Evolutionary conservation across 2,113 vertebrate genomes (phyloP).

Genomic region (Gadus macrocephalus): DNA sequence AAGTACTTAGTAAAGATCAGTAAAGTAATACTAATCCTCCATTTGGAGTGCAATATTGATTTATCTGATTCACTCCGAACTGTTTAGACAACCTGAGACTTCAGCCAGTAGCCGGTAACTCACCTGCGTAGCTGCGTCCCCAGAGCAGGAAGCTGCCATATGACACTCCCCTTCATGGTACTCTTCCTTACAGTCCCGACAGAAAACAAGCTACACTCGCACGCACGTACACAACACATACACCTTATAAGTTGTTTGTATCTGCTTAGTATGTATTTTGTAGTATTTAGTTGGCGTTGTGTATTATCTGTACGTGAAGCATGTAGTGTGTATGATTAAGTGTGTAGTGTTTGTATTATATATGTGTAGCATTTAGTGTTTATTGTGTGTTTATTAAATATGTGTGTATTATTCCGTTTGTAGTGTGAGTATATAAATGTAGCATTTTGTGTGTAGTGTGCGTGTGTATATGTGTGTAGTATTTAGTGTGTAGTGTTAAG

Average conservation of each 20-base stretch:
- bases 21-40: too few species aligned
- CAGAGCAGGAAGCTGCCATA: not conserved
- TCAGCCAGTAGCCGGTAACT: not conserved
- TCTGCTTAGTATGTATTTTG: too few species aligned
- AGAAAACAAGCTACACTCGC: slow-evolving; percentile 77
- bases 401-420: not conserved
- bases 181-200: slow-evolving; percentile 78
- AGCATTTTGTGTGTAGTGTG: not conserved
- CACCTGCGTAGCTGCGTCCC: slow-evolving; percentile 50
- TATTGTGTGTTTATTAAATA: not conserved
- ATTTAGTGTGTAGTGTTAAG: not conserved
- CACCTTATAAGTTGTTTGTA: not conserved
- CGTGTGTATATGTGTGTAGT: not conserved
- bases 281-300: too few species aligned
- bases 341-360: not conserved
- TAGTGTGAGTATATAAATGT: not conserved
- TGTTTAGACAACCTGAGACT: too few species aligned
- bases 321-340: not conserved
- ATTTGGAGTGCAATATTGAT: too few species aligned
- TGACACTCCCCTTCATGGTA: slow-evolving; percentile 76
- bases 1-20: too few species aligned
- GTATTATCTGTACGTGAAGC: too few species aligned
- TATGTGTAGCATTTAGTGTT: not conserved
- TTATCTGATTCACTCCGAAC: too few species aligned
- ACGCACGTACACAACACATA: slow-evolving; percentile 8